Evolutionary conservation across 2,888 invertebrate species (phyloP).

Genomic region (Leptopilina drosophilae): DNA sequence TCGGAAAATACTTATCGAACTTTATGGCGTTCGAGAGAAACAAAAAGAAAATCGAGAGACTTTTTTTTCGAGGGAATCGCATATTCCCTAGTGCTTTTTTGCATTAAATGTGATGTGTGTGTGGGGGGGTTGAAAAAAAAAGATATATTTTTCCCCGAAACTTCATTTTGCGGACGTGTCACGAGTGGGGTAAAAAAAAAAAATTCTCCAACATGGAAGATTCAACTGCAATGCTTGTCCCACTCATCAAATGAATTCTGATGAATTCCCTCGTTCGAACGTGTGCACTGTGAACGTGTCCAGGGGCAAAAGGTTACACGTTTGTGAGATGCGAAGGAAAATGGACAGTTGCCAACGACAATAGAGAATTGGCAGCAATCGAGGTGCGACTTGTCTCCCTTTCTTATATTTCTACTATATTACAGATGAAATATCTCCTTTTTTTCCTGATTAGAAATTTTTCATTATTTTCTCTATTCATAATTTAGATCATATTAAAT

Average conservation of each 20-base stretch:
- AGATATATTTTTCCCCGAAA: slow-evolving; percentile 19
- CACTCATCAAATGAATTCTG: slow-evolving; percentile 49
- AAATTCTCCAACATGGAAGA: slow-evolving; percentile 12
- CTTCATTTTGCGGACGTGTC: slow-evolving; percentile 44
- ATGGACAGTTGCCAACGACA: slow-evolving; percentile 71
- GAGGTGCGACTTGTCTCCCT: slow-evolving; percentile 53
- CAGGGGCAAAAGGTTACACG: slow-evolving; percentile 14
- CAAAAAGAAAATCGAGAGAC: background rate
- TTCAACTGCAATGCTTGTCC: slow-evolving; percentile 45
- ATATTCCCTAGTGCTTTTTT: background rate
- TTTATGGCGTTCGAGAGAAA: slow-evolving; percentile 4
- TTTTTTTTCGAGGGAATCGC: background rate
- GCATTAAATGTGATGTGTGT: too few relatives aligned
- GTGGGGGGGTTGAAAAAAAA: too few relatives aligned
- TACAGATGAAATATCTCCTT: slow-evolving; percentile 1
- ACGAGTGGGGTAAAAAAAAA: slow-evolving; percentile 44
- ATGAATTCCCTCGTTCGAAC: slow-evolving; percentile 25
- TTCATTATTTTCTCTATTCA: too few relatives aligned
- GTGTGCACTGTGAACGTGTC: slow-evolving; percentile 24
- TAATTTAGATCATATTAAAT: too few relatives aligned
- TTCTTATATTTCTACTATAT: background rate
- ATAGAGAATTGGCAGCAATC: slow-evolving; percentile 71
- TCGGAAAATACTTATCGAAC: slow-evolving; percentile 40
- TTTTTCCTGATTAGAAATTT: background rate
- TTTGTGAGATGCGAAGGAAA: slow-evolving; percentile 46